Evolutionary conservation across 2,888 invertebrate genomes (phyloP), one percentile per base, ranked within the genome.

Genomic region (Lasioglossum zephyrum): DNA sequence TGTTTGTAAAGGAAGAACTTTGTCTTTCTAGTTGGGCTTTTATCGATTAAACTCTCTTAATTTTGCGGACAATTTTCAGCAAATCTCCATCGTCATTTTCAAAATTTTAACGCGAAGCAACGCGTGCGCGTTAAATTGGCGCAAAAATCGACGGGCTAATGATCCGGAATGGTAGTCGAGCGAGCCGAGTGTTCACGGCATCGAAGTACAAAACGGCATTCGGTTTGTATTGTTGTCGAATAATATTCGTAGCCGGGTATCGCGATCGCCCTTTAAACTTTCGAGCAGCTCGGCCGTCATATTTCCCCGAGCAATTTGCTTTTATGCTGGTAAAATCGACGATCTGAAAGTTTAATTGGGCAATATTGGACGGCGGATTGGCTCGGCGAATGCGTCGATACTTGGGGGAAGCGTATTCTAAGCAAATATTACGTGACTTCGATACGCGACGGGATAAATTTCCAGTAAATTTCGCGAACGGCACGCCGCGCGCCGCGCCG

Each of bases 401-500:
- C 63, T 63, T 18, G 4, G 66, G 66, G 66, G 16, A 22, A 39
- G 26, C 70, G 72, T 75, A 73, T 82, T 73, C 84, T 53, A 31
- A 57, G 82, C 78, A 85, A 82, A 82, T 73, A 82, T 75, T 66
- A 82, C 78, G 84, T 82, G 79, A 47, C 63, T 79, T 79, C 82
- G 80, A 88, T 86, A 82, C 84, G 78, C 63, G 77, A 63, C 31
- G 39, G 88, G 73, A 86, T 88, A 88, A 88, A 88, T 81, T 84
- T 81, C 70, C 79, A 66, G 82, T 80, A 83, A 88, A 87, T 89
- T 83, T 79, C 79, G 63, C 74, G 66, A 74, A 49, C 53, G 63
- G 79, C 31, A 36, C 36, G 36, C 36, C 53, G 53, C 31, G 31
- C 63, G 31, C 63, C 31, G 63, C 31, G 63, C 16, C 36, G 63